phyloP scores from a whole-genome alignment of 2,888 invertebrate genomes.

The Stegana nigrithorax region DNA sequence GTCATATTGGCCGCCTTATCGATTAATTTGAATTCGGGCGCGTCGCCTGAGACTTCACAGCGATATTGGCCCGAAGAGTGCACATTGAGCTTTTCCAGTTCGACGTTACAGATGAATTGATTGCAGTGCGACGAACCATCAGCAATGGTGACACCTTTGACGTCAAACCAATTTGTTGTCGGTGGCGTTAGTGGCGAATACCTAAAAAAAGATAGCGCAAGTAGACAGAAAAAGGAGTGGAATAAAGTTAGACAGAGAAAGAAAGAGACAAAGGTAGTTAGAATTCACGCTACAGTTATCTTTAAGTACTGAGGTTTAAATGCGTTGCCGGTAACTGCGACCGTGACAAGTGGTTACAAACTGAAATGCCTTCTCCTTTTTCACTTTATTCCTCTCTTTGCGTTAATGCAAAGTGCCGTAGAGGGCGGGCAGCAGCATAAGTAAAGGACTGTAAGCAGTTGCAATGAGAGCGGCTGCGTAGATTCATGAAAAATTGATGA shows the following conservation, averaged over 20 bases:
- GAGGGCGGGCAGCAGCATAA: constrained; percentile 35
- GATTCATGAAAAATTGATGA: constrained; percentile 56
- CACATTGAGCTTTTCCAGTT: constrained; percentile 64
- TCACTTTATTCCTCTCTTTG: too few species aligned
- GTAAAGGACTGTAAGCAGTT: background rate
- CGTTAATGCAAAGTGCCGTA: constrained; percentile 32
- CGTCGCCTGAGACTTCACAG: constrained; percentile 75
- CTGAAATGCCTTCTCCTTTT: too few species aligned
- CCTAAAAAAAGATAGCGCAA: too few species aligned
- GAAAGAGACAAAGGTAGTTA: too few species aligned
- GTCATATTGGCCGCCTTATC: constrained; percentile 73
- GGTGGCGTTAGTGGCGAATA: constrained; percentile 68
- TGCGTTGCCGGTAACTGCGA: too few species aligned
- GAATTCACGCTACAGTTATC: too few species aligned
- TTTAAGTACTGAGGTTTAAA: too few species aligned
- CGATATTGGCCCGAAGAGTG: constrained; percentile 71
- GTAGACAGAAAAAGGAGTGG: constrained; percentile 14
- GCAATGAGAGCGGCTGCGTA: background rate
- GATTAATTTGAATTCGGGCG: constrained; percentile 73
- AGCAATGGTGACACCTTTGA: constrained; percentile 67
- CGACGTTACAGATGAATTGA: constrained; percentile 68
- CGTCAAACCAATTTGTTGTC: constrained; percentile 67
- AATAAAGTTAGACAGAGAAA: background rate
- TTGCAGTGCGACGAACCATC: constrained; percentile 67
- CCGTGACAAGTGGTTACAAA: too few species aligned